These are phyloP conservation scores for Pseudorectes ferrugineus DNA, from an alignment of 2,113 vertebrate species.

Conservation along the genomic window DNA sequence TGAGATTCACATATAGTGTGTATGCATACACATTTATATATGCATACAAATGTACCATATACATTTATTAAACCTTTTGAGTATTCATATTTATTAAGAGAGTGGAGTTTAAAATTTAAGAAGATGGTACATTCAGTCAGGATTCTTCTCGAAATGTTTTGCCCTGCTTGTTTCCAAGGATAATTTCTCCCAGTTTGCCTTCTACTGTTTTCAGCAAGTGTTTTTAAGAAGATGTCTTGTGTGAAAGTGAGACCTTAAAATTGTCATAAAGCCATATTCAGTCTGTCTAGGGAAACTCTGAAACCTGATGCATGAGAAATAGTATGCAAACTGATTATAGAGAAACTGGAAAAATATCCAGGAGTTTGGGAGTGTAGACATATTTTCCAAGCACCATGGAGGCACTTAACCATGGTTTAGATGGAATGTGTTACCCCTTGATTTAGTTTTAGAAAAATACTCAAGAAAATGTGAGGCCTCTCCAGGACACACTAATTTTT, in stretches of 20 bases:
- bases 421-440: not conserved
- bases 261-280: not conserved
- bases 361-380: not conserved
- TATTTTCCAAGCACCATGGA: not conserved
- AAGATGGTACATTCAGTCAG: not conserved
- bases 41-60: not conserved
- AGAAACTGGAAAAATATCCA: not conserved
- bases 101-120: not conserved
- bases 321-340: constrained; percentile 8
- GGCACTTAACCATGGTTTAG: constrained; percentile 8
- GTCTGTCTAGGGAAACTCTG: not conserved
- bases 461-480: constrained; percentile 16
- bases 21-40: no score
- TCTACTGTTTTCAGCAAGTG: not conserved
- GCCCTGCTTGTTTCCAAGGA: not conserved
- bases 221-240: not conserved
- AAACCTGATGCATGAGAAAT: constrained; percentile 17
- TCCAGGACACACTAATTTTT: constrained; percentile 48
- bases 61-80: not conserved
- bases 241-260: not conserved
- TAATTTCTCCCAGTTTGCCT: not conserved
- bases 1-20: not conserved
- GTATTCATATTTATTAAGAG: not conserved
- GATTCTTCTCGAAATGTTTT: not conserved
- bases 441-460: constrained; percentile 37